phyloP scores from a whole-genome alignment of 23 tunicate genomes.

The Pegea sp. region DNA sequence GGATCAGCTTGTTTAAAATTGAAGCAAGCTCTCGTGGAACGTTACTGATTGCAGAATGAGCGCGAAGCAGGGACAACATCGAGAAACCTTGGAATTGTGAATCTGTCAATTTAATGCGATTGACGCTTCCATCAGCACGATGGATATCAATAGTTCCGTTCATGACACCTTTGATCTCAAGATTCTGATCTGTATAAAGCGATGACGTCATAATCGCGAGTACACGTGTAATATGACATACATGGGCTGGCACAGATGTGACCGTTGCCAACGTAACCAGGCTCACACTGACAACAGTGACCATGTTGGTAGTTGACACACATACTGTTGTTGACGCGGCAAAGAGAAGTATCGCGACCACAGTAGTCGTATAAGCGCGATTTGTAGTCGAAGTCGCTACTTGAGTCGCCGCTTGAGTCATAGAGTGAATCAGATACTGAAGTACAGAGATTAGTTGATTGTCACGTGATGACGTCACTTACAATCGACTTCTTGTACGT shows the following conservation, averaged over 20 bases:
- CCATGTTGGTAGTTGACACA: conserved; percentile 7
- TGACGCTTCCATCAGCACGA: conserved; percentile 4
- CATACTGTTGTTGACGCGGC: neutral
- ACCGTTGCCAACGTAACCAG: conserved; percentile 55
- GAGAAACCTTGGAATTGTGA: conserved; percentile 35
- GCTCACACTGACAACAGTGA: conserved; percentile 46
- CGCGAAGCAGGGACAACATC: conserved; percentile 34
- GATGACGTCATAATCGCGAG: neutral
- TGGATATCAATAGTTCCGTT: conserved; percentile 35
- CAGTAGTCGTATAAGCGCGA: neutral
- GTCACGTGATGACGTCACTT: conserved; percentile 6
- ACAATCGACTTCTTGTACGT: conserved; percentile 46
- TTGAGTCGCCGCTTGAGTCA: neutral
- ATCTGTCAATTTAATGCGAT: neutral
- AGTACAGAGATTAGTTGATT: too few species aligned
- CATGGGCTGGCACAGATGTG: conserved; percentile 27
- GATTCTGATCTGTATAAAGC: conserved; percentile 13
- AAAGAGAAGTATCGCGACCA: neutral
- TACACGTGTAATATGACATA: conserved; percentile 1
- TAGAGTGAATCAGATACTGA: neutral
- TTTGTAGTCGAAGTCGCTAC: neutral
- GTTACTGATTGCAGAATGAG: conserved; percentile 41
- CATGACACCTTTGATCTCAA: conserved; percentile 41
- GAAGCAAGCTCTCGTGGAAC: conserved; percentile 18
- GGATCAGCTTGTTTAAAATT: conserved; percentile 42